Conservation (phyloP, 2,113 vertebrate genomes). For the Dryoscopus gambensis region DNA sequence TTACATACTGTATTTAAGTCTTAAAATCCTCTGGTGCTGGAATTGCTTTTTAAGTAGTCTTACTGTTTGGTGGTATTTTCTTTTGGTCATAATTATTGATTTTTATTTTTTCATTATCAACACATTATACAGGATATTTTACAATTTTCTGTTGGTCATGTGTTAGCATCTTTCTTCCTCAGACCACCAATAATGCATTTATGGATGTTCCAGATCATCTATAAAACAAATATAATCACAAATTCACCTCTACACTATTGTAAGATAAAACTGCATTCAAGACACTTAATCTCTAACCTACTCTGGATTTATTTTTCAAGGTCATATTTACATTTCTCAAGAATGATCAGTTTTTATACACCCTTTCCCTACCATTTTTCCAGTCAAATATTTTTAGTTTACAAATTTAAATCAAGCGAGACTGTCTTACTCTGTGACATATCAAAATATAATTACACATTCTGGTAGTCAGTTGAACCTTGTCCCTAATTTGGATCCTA, state of each 20-base stretch:
- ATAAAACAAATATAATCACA: neutral
- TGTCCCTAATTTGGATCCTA: constrained; percentile 66
- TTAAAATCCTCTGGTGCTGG: neutral
- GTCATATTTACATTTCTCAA: neutral
- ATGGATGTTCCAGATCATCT: neutral
- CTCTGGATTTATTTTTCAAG: neutral
- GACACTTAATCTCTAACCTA: neutral
- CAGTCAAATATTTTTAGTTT: neutral
- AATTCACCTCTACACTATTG: neutral
- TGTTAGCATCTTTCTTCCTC: neutral
- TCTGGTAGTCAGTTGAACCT: constrained; percentile 59
- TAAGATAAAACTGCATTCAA: neutral
- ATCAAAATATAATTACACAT: constrained; percentile 64
- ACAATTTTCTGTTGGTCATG: neutral
- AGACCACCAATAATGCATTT: neutral
- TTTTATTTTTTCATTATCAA: neutral
- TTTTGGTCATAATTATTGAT: neutral
- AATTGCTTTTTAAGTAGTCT: neutral
- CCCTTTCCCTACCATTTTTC: neutral
- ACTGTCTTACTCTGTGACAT: neutral
- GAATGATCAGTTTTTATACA: neutral
- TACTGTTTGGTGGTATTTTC: neutral
- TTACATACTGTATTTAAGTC: neutral
- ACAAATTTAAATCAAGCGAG: neutral
- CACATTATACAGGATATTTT: neutral